These are phyloP conservation scores for Synanthedon tipuliformis DNA, from an alignment of 2,888 invertebrate species.

Conservation along the genomic window DNA sequence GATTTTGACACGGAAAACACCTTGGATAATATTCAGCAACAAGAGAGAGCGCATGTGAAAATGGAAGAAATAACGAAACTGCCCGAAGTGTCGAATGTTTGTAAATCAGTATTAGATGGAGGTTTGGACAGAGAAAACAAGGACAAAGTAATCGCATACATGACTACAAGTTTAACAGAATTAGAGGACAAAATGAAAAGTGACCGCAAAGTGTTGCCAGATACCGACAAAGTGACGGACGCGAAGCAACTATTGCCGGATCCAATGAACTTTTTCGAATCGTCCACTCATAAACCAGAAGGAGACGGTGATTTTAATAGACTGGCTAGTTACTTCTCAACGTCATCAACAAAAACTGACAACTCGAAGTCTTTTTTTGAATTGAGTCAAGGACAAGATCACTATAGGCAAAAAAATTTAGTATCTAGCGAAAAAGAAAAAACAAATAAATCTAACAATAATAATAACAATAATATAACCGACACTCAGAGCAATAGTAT, in stretches of 20 bases:
- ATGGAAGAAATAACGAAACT: background rate
- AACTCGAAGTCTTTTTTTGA: constrained; percentile 64
- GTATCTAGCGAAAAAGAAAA: constrained; percentile 3
- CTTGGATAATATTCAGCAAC: background rate
- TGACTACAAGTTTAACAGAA: background rate
- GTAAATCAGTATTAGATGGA: too few relatives aligned
- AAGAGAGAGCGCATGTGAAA: background rate
- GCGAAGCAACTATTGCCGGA: constrained; percentile 23
- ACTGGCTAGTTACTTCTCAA: constrained; percentile 50
- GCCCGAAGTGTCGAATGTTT: too few relatives aligned
- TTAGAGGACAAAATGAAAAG: background rate
- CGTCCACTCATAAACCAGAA: constrained; percentile 14
- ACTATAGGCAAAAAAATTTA: constrained; percentile 36
- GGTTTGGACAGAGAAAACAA: too few relatives aligned
- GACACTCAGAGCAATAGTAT: constrained; percentile 11
- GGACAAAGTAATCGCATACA: too few relatives aligned
- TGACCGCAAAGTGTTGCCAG: background rate
- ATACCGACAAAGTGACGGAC: background rate
- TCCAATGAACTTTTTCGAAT: constrained; percentile 39
- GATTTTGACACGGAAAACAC: background rate
- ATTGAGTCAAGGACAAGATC: constrained; percentile 56
- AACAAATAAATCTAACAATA: background rate
- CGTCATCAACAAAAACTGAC: constrained; percentile 40
- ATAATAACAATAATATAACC: constrained; percentile 1
- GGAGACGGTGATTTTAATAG: constrained; percentile 29